Conservation (phyloP, 2,888 invertebrate genomes). For the Loripinus fragilis region DNA sequence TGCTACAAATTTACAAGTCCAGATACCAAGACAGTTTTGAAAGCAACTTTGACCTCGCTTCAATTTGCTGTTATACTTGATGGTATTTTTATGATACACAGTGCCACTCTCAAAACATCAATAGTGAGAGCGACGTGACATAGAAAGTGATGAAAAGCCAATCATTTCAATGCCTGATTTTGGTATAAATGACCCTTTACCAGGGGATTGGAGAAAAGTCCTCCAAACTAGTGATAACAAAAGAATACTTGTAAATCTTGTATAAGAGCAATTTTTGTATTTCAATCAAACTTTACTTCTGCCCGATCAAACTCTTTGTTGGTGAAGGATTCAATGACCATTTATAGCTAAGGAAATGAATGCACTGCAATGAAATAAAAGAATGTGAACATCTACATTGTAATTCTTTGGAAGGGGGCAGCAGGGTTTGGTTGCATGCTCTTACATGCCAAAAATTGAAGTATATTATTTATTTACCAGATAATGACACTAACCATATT, state of each 20-base stretch:
- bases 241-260: conserved; percentile 3
- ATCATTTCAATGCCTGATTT: background rate
- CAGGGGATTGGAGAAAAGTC: conserved; percentile 1
- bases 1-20: too few relatives aligned
- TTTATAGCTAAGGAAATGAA: background rate
- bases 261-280: conserved; percentile 9
- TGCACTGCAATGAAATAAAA: background rate
- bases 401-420: too few relatives aligned
- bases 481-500: too few relatives aligned
- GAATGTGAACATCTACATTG: background rate
- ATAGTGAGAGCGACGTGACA: conserved; percentile 3
- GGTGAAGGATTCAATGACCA: background rate
- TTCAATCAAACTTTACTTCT: background rate
- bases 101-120: too few relatives aligned
- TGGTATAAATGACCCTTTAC: background rate
- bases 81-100: too few relatives aligned
- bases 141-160: background rate
- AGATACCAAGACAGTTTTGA: too few relatives aligned
- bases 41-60: too few relatives aligned
- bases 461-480: too few relatives aligned
- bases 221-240: background rate
- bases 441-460: too few relatives aligned
- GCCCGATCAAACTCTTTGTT: background rate
- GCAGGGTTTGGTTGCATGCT: too few relatives aligned
- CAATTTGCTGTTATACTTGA: too few relatives aligned